phyloP scores from a whole-genome alignment of 2,888 invertebrate genomes.

The Mystacides longicornis region DNA sequence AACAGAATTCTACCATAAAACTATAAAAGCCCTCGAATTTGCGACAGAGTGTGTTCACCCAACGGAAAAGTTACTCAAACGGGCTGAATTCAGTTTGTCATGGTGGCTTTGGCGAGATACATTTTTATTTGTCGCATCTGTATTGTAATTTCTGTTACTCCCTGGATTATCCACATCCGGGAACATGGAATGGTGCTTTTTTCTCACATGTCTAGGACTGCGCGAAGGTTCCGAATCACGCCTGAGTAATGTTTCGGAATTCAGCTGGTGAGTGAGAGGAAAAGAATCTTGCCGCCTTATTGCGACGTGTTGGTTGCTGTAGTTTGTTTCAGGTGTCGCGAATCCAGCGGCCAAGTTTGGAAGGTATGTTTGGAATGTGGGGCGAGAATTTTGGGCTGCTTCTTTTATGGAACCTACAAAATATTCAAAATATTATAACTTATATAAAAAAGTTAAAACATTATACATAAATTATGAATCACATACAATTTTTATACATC shows the following conservation, averaged over 20 bases:
- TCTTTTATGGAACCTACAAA: slow-evolving; percentile 58
- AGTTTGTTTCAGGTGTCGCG: slow-evolving; percentile 21
- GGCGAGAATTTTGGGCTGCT: slow-evolving; percentile 54
- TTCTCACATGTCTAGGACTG: slow-evolving; percentile 37
- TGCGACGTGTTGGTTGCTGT: not conserved
- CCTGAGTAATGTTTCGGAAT: slow-evolving; percentile 25
- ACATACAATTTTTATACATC: no score
- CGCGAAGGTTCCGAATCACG: slow-evolving; percentile 39
- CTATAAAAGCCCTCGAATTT: no score
- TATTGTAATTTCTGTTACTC: not conserved
- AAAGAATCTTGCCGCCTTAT: slow-evolving; percentile 20
- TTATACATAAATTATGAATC: no score
- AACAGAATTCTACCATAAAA: no score
- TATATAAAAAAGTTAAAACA: no score
- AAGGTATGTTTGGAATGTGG: slow-evolving; percentile 47
- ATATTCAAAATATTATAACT: not conserved
- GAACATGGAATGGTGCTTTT: slow-evolving; percentile 43
- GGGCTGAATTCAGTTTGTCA: slow-evolving; percentile 33
- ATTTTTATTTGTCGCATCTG: slow-evolving; percentile 10
- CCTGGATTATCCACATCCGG: slow-evolving; percentile 35
- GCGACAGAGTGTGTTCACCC: no score
- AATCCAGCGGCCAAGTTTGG: slow-evolving; percentile 33
- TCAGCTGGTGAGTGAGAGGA: slow-evolving; percentile 18
- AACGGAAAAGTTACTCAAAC: slow-evolving; percentile 41
- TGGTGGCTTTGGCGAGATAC: slow-evolving; percentile 35